These are phyloP conservation scores for Holothuria leucospilota DNA, from an alignment of 53 echinoderm and acorn worm genomes.

Conservation along the genomic window DNA sequence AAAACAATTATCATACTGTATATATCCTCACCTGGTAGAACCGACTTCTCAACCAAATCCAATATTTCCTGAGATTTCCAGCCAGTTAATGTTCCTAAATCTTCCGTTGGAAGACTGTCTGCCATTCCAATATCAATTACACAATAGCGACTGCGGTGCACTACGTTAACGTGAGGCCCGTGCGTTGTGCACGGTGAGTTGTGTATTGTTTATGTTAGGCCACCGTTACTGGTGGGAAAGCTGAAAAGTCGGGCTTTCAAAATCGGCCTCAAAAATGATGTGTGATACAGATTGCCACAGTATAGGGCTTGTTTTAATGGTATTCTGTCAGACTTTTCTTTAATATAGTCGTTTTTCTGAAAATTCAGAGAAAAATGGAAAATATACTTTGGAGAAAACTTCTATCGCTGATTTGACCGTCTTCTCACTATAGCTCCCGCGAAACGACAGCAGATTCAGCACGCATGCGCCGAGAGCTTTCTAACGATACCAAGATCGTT, in stretches of 20 bases:
- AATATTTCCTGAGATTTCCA: not conserved
- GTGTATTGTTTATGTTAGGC: not conserved
- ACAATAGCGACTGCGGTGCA: not conserved
- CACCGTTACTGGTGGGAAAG: not conserved
- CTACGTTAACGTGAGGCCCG: not conserved
- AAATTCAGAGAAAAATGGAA: slow-evolving; percentile 6
- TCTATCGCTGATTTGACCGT: slow-evolving; percentile 2
- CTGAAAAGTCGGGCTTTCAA: not conserved
- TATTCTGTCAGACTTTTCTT: not conserved
- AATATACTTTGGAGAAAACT: not conserved
- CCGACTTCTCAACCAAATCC: not conserved
- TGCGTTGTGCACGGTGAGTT: not conserved
- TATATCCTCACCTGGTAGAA: not conserved
- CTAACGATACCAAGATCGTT: slow-evolving; percentile 13
- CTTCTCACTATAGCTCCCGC: slow-evolving; percentile 15
- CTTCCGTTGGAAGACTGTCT: not conserved
- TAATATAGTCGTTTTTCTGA: not conserved
- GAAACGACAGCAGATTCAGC: slow-evolving; percentile 21
- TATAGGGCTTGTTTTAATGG: slow-evolving; percentile 15
- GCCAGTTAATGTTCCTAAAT: not conserved
- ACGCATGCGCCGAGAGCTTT: slow-evolving; percentile 36
- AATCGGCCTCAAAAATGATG: slow-evolving; percentile 9
- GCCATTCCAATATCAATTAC: not conserved
- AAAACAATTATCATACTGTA: too few species aligned
- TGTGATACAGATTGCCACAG: not conserved